These are phyloP conservation scores for Leptodirus hochenwartii DNA, from an alignment of 2,888 invertebrate species.

Conservation along the genomic window DNA sequence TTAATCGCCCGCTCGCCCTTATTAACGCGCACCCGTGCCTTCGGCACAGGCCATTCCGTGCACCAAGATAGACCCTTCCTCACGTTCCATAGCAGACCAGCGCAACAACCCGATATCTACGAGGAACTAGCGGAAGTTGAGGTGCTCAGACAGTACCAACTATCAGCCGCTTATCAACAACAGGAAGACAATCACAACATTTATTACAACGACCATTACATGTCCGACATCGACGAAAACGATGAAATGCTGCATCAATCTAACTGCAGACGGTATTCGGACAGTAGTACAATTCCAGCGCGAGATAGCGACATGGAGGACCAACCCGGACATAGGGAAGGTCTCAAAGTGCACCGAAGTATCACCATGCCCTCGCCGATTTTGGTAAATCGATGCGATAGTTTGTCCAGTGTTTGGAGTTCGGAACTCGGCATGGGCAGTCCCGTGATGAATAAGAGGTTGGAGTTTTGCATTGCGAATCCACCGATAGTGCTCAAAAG, in stretches of 20 bases:
- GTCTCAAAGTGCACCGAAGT: slow-evolving; percentile 11
- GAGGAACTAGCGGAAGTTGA: slow-evolving; percentile 24
- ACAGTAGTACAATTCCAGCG: slow-evolving; percentile 8
- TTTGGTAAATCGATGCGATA: slow-evolving; percentile 15
- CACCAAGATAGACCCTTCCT: too few relatives aligned
- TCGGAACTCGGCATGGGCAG: slow-evolving; percentile 21
- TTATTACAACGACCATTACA: slow-evolving; percentile 25
- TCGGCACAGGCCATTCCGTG: slow-evolving; percentile 12
- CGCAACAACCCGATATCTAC: slow-evolving; percentile 19
- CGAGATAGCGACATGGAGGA: not conserved
- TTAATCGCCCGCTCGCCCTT: slow-evolving; percentile 16
- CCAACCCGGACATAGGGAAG: slow-evolving; percentile 9
- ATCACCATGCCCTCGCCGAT: slow-evolving; percentile 12
- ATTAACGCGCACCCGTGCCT: slow-evolving; percentile 12
- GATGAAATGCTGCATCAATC: slow-evolving; percentile 20
- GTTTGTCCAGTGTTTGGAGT: slow-evolving; percentile 23
- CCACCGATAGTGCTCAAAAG: slow-evolving; percentile 20
- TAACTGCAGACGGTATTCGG: slow-evolving; percentile 12
- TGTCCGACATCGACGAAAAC: slow-evolving; percentile 27
- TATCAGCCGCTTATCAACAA: slow-evolving; percentile 8
- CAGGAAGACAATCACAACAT: slow-evolving; percentile 12
- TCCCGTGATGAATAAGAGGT: slow-evolving; percentile 11
- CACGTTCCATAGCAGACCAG: too few relatives aligned
- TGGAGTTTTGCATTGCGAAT: slow-evolving; percentile 12
- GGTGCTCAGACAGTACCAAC: slow-evolving; percentile 18